Percentiles rank a stretch among this genome's conserved stretches.
Evolutionary conservation across 2,797 vertebrate species (phyloP).

Genomic region (Squalus acanthias): DNA sequence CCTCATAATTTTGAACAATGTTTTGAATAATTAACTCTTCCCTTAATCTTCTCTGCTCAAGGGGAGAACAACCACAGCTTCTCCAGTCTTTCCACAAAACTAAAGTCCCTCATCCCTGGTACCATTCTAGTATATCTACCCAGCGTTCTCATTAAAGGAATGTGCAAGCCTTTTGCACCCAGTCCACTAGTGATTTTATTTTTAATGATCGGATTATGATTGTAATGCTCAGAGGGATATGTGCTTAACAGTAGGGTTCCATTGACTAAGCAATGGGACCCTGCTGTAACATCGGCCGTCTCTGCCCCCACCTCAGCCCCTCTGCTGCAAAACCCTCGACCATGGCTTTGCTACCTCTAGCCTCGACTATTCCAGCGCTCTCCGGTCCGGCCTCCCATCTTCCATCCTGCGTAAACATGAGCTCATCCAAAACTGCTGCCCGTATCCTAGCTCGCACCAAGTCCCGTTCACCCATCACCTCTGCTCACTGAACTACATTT

Average conservation of each 20-base stretch:
- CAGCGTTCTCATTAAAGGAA: too few relatives aligned
- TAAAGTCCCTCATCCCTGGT: too few relatives aligned
- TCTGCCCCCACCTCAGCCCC: background rate
- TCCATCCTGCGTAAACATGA: background rate
- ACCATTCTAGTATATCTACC: too few relatives aligned
- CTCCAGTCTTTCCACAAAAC: too few relatives aligned
- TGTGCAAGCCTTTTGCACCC: too few relatives aligned
- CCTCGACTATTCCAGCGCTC: background rate
- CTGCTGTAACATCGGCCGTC: too few relatives aligned
- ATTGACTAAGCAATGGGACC: background rate
- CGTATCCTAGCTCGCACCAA: background rate
- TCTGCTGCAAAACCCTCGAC: background rate
- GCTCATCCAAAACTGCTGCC: background rate
- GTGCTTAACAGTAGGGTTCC: background rate
- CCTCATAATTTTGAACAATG: too few relatives aligned
- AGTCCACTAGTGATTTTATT: background rate
- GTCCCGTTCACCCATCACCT: background rate
- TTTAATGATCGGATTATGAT: background rate
- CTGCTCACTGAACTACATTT: background rate
- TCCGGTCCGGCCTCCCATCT: background rate
- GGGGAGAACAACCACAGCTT: too few relatives aligned
- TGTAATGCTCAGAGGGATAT: background rate
- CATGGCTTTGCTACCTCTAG: background rate
- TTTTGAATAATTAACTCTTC: too few relatives aligned
- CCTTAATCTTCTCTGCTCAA: too few relatives aligned